Conservation (phyloP, 1,140 invertebrate species). For the Thaumatotibia leucotreta region DNA sequence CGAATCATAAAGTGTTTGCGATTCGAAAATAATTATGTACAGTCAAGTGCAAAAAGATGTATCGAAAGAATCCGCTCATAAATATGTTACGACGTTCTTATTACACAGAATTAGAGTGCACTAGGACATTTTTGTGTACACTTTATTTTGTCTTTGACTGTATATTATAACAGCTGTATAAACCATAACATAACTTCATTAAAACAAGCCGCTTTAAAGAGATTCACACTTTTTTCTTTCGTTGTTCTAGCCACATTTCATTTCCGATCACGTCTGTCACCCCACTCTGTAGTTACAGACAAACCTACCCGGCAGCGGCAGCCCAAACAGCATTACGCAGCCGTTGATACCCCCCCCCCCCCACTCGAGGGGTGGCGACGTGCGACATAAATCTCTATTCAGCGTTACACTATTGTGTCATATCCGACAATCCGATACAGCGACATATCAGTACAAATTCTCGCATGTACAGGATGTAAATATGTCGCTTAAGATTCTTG, state of each 20-base stretch:
- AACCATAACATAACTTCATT: no score
- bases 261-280: background rate
- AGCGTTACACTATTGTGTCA: background rate
- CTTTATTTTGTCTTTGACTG: no score
- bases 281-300: background rate
- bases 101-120: no score
- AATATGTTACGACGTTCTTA: no score
- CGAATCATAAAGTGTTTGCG: no score
- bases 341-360: background rate
- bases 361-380: background rate
- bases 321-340: background rate
- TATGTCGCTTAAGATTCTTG: background rate
- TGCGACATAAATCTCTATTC: constrained; percentile 2
- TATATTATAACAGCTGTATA: no score
- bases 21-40: no score
- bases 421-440: background rate
- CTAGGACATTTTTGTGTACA: no score
- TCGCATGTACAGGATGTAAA: no score
- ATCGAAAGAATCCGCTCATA: no score
- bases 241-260: background rate
- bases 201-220: no score
- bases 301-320: background rate
- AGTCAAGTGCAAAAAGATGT: no score
- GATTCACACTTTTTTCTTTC: background rate
- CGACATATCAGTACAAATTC: background rate